Base-by-base conservation (phyloP, 2,797 vertebrate species). In the Pangasius mekongensis region DNA sequence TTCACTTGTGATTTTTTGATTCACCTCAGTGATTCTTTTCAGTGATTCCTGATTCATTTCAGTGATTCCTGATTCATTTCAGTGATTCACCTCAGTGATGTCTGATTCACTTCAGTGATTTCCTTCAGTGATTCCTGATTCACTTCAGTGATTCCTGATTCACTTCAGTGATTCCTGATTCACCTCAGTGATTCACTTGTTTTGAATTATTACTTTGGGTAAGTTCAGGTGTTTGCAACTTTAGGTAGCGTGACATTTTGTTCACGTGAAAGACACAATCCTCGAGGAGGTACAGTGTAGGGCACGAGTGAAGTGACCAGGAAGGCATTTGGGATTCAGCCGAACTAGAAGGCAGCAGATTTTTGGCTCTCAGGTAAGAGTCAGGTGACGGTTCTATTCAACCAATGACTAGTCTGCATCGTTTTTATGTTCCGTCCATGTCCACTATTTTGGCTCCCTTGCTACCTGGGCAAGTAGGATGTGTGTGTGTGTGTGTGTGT, bases 401-500 rank as follows among this genome's bases (percentile, higher is more conserved):
- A 81, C 22, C 20, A 62, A 27, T 60, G 20, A 62, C 24, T n/a
- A 14, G 13, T 24, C 54, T 14, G 33, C 10, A 39, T 14, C 20
- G 1, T 30, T 13, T 47, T 58, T 13, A 58, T 60, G 18, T 13
- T 14, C 36, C 2, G 13, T 36, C 58, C 58, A n/a, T 18, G 39
- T 60, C 54, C 60, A 33, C 78, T 36, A 13, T 30, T 81, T 39
- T 24, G 16, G 52, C 16, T 58, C 0, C 5, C 9, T 24, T 36
- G 10, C 30, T 27, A 24, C 54, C 33, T 39, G 4, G 20, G 30
- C 33, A 60, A 60, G 33, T 36, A 20, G 27, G 16, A 30, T 4
- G 49, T 78, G 52, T 80, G n/a, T 78, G 76, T 33, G 76, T 78
- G 49, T 77, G 74, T 47, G 71, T 74, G 73, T 16, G 73, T n/a